Base-by-base conservation (phyloP, 2,797 vertebrate genomes). In the Myripristis murdjan region DNA sequence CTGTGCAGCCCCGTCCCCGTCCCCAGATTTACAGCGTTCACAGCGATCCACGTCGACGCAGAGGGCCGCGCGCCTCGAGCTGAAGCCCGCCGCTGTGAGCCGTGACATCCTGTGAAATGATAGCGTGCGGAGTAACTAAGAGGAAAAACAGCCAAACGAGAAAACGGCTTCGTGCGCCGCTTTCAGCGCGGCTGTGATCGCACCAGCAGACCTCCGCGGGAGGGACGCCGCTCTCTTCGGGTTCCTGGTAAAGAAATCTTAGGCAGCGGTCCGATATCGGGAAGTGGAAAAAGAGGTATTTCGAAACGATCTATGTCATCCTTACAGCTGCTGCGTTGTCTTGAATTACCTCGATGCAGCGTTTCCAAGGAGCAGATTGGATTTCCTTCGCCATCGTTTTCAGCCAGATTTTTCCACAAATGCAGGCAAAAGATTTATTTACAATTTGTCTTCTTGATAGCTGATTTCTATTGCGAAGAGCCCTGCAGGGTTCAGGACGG, bases 311-410 rank as follows among this genome's bases (percentile, higher is more conserved):
- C 85, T 74, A 78, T 88, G 83, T 90, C 82, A 83, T 87, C 85
- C 76, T 79, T 91, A 82, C 92, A 94, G 93, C 91, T 93, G 93
- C 89, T 23, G 74, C 9, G 44, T 68, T 57, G 87, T 92, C 88
- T 94, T 87, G 75, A 90, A 89, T 94, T 93, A 90, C 93, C 83
- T 82, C 55, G 78, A 89, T 85, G 87, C 87, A 84, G 87, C 75
- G 24, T 86, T 92, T 90, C 90, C 80, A 75, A 66, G 68, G 57
- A 65, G 23, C 82, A 69, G 89, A 87, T 92, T 87, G 72, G 66
- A 82, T 94, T 91, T 92, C 93, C 75, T 63, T 77, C 59, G 15
- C 73, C 72, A 24, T 81, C 60, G 18, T 88, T 88, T 92, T 89
- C 39, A 28, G 83, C 68, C 64, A 60, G 57, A 78, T 84, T 90